Base-by-base conservation (phyloP, 2,113 vertebrate species). In the Eudorcas thomsonii region DNA sequence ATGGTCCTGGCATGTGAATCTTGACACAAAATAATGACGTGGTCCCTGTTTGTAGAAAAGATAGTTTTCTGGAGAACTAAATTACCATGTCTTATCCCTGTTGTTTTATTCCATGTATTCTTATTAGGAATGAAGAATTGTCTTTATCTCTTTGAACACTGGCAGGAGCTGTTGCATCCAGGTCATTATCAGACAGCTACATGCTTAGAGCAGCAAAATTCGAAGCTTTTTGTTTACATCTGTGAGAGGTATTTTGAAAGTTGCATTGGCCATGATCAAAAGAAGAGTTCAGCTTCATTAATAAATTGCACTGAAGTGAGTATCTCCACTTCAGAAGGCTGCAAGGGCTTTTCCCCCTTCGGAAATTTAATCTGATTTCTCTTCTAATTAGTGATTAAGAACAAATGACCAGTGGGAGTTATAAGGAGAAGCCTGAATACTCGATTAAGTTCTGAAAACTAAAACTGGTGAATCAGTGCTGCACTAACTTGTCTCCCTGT, bases 351-450 rank as follows among this genome's bases (percentile, higher is more conserved):
- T 71, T 48, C 43, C 30, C 84, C 67, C 77, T 15, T 26, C 90
- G 94, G 97, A 86, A 94, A 96, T 84, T 60, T 92, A 82, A 94
- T 84, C 90, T 92, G 54, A 50, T 83, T 50, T 67, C 71, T 91
- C 33, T 60, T 78, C 84, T 95, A 94, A 92, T 97, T 94, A 92
- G 59, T 94, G 90, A 95, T 96, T 94, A 93, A 94, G 93, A 86
- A 39, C 88, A 95, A 93, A 95, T 59, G 92, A 77, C 90, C 92
- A 45, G 3, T 19, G 94, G 87, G 94, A 88, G 25, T 36, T 83
- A 2, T 11, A 7, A 4, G 62, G n/a, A 43, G 83, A 88, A 87
- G 26, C 17, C 39, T 36, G 87, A 92, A 77, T 77, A 30, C 77
- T 60, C 59, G 86, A 93, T 96, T 39, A 71, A 60, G 28, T 77